Base-by-base conservation (phyloP, 2,888 invertebrate genomes). In the Lydus trimaculatus region DNA sequence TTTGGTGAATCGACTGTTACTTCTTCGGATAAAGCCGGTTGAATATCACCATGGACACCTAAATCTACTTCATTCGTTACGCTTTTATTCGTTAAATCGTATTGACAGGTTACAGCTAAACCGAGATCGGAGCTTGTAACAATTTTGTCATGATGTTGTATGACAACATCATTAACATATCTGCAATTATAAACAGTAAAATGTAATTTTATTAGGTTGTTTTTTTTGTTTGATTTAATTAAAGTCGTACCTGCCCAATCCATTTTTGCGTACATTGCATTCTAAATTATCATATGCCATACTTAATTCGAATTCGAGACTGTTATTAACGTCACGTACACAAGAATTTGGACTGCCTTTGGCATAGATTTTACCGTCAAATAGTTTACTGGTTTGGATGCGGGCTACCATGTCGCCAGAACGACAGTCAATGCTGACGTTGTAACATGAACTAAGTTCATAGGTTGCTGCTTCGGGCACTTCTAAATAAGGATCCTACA, bases 131-230 rank as follows among this genome's bases (percentile, higher is more conserved):
- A 95, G 73, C 95, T 95, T 74, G 97, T 97, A 73, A 97, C 96
- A 80, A 97, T 97, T 81, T 95, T 95, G 83, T 96, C 96, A 87
- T 97, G 97, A 86, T 97, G 96, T 84, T 97, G 97, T 80, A 97
- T 96, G 66, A 97, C 94, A 72, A 96, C 95, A 85, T 97, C 97
- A 85, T 96, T 97, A 81, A 95, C 89, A 81, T 83, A 83, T 71
- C 86, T 85, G 61, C 5, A 68, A 25, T 48, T 4, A 28, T 28
- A 15, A 73, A 17, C 20, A 83, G 94, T 13, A 58, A 15, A 20
- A 3, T 15, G 1, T 8, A 61, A 17, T 61, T 39, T 33, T 2
- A n/a, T n/a, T n/a, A 33, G 7, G 8, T 33, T 31, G 7, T 48
- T 23, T 20, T 28, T 15, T 43, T 15, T 0, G 31, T 31, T 7